phyloP scores from a whole-genome alignment of 2,113 vertebrate species.

The Sialia sialis region DNA sequence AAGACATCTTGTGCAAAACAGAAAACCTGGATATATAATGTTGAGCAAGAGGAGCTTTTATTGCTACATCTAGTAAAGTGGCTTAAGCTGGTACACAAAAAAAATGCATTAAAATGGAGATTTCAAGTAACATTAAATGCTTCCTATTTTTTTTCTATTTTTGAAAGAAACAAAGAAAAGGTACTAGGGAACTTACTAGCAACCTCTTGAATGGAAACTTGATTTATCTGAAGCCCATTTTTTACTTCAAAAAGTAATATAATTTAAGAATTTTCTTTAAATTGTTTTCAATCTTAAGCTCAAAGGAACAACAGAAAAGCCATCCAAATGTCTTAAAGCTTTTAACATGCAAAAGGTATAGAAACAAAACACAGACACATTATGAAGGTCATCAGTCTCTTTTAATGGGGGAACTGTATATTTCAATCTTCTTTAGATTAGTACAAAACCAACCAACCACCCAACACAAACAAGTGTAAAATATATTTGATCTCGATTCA shows the following conservation, averaged over 20 bases:
- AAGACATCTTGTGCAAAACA: not conserved
- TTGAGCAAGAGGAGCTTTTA: not conserved
- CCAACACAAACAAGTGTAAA: slow-evolving; percentile 66
- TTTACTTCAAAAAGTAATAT: not conserved
- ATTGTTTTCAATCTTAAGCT: not conserved
- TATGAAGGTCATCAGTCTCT: slow-evolving; percentile 74
- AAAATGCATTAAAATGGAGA: not conserved
- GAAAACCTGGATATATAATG: not conserved
- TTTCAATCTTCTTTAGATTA: slow-evolving; percentile 67
- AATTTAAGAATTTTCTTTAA: not conserved
- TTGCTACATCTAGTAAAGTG: not conserved
- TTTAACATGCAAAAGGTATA: slow-evolving; percentile 70
- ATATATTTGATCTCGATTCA: slow-evolving; percentile 54
- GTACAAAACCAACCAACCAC: slow-evolving; percentile 73
- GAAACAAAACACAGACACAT: slow-evolving; percentile 81
- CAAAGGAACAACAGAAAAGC: slow-evolving; percentile 45
- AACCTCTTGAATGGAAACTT: not conserved
- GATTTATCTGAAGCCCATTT: not conserved
- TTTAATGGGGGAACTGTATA: slow-evolving; percentile 75
- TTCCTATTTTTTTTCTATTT: not conserved
- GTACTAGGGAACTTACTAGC: not conserved
- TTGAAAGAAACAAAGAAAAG: not conserved
- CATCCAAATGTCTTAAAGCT: slow-evolving; percentile 35
- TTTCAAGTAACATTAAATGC: not conserved
- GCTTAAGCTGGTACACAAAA: not conserved